Percentiles rank a stretch among this genome's conserved stretches.
Evolutionary conservation across 2,797 vertebrate genomes (phyloP).

Genomic region (Cyclura pinguis): DNA sequence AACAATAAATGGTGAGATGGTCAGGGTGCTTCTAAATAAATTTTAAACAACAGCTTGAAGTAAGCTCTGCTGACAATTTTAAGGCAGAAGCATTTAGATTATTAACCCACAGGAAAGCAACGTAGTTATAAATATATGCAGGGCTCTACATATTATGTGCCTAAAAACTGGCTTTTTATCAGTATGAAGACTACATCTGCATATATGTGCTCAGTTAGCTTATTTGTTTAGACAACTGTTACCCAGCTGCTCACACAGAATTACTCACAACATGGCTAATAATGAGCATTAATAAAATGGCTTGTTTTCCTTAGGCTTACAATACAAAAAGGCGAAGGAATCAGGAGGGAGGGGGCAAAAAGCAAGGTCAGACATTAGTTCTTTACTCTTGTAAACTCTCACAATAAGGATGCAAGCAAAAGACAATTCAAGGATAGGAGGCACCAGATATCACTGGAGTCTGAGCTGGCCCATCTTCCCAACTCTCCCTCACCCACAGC

Average conservation of each 20-base stretch:
- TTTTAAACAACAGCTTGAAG: constrained; percentile 44
- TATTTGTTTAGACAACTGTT: not conserved
- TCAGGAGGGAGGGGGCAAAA: not conserved
- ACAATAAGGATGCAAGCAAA: not conserved
- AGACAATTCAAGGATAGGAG: not conserved
- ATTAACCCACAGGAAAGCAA: not conserved
- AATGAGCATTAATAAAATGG: not conserved
- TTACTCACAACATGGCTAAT: not conserved
- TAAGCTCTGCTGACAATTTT: not conserved
- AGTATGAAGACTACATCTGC: not conserved
- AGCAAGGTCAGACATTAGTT: not conserved
- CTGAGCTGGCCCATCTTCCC: not conserved
- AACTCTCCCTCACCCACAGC: too few relatives aligned
- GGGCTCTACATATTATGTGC: not conserved
- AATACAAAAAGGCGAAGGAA: not conserved
- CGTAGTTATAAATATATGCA: not conserved
- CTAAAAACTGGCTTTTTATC: not conserved
- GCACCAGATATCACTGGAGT: not conserved
- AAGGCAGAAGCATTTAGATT: not conserved
- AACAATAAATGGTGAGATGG: constrained; percentile 58
- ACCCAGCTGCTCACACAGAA: not conserved
- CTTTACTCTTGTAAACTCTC: too few relatives aligned
- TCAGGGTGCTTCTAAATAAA: constrained; percentile 62
- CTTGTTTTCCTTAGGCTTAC: not conserved
- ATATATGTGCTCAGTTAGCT: not conserved